Conservation (phyloP, 2,113 vertebrate genomes). For the Falcunculus frontatus region DNA sequence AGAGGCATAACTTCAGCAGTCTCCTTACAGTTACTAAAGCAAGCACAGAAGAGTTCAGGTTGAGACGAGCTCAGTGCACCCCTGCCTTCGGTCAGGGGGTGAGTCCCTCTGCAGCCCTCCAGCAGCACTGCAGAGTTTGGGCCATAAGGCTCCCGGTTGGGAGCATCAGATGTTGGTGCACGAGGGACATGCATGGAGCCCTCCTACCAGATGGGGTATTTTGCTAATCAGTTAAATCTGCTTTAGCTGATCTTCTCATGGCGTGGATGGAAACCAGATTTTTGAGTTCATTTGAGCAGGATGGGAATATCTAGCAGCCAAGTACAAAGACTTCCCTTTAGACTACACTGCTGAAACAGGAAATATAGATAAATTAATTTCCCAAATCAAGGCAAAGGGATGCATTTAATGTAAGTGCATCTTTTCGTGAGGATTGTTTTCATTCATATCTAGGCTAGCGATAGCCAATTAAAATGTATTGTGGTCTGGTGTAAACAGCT, state of each 20-base stretch:
- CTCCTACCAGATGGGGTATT: slow-evolving; percentile 14
- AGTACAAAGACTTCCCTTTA: neutral
- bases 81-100: neutral
- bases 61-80: neutral
- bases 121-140: neutral
- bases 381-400: neutral
- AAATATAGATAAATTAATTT: neutral
- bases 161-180: neutral
- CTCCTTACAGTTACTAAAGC: neutral
- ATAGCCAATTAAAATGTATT: neutral
- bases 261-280: neutral
- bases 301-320: neutral
- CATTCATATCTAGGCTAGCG: neutral
- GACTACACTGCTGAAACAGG: neutral
- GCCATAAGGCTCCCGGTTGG: neutral
- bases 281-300: neutral
- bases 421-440: neutral
- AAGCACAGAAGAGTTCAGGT: neutral
- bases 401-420: neutral
- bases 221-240: slow-evolving; percentile 45
- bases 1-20: neutral
- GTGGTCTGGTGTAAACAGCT: neutral
- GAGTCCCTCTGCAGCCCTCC: neutral
- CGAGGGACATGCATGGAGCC: neutral
- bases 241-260: slow-evolving; percentile 32